phyloP scores from a whole-genome alignment of 64 coral and sea anemone species.

The Montipora foliosa region DNA sequence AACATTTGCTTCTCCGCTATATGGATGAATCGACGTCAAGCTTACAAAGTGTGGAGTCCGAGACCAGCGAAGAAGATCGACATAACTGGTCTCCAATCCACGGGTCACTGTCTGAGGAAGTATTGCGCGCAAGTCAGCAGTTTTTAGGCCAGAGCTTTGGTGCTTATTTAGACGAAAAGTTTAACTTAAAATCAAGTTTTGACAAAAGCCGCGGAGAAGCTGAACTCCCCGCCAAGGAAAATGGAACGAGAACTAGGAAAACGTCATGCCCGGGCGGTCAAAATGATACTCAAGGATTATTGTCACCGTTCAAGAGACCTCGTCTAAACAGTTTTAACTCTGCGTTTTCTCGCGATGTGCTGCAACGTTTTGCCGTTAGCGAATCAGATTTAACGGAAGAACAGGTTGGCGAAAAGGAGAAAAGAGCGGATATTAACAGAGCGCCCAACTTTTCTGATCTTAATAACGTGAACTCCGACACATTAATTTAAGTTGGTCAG shows the following conservation, averaged over 20 bases:
- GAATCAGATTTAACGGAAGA: conserved; percentile 78
- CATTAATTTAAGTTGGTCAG: conserved; percentile 20
- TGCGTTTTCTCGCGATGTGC: conserved; percentile 70
- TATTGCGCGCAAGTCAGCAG: conserved; percentile 86
- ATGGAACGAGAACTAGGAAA: conserved; percentile 19
- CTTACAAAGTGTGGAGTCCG: conserved; percentile 22
- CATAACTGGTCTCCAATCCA: conserved; percentile 19
- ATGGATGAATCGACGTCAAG: conserved; percentile 76
- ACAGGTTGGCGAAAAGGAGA: background rate
- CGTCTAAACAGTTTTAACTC: conserved; percentile 81
- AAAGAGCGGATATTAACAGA: conserved; percentile 58
- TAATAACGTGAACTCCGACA: conserved; percentile 81
- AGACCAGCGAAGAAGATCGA: conserved; percentile 49
- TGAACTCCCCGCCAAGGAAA: background rate
- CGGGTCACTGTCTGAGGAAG: conserved; percentile 63
- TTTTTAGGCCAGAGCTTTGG: conserved; percentile 53
- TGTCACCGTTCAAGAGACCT: conserved; percentile 9
- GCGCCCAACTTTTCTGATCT: conserved; percentile 75
- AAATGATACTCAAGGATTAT: background rate
- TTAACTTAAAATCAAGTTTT: conserved; percentile 70
- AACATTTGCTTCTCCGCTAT: conserved; percentile 77
- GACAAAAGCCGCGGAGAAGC: conserved; percentile 12
- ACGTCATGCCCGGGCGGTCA: conserved; percentile 12
- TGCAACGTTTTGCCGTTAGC: conserved; percentile 80
- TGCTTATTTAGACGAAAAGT: conserved; percentile 75